These are phyloP conservation scores for Phalacrocorax brasilianus DNA, from an alignment of 2,113 vertebrate species.

Conservation along the genomic window DNA sequence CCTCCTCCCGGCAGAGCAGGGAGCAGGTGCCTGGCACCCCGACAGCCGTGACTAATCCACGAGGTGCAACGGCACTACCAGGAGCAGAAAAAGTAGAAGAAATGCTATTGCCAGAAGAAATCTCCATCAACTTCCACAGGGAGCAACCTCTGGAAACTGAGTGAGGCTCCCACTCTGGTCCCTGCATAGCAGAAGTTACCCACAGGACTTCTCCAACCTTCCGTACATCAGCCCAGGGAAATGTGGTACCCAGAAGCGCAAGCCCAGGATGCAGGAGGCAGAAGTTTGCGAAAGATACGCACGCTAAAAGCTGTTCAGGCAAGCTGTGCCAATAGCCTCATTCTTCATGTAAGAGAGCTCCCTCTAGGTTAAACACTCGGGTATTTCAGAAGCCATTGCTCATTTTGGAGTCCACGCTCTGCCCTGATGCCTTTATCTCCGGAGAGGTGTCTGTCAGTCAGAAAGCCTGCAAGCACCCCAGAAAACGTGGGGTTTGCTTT, in stretches of 20 bases:
- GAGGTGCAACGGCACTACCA: neutral
- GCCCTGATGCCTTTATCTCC: neutral
- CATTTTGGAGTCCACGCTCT: neutral
- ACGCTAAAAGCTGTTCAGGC: neutral
- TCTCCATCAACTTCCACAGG: neutral
- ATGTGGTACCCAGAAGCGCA: neutral
- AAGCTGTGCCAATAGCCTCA: neutral
- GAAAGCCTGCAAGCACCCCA: neutral
- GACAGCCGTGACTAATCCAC: neutral
- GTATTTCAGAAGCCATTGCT: constrained; percentile 62
- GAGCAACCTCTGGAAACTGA: neutral
- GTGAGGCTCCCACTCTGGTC: neutral
- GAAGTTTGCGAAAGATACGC: neutral
- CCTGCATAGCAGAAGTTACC: neutral
- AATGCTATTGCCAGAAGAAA: neutral
- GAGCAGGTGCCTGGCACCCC: neutral
- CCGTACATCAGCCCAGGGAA: neutral
- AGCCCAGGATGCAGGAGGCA: neutral
- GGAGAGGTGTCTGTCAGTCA: rapidly evolving
- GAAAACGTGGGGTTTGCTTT: neutral
- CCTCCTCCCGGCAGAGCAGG: neutral
- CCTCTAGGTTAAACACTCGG: constrained; percentile 64
- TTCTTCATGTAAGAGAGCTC: constrained; percentile 63
- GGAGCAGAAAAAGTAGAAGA: neutral
- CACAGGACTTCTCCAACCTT: neutral